phyloP scores from a whole-genome alignment of 2,888 invertebrate genomes.

The Hylaea fasciaria region DNA sequence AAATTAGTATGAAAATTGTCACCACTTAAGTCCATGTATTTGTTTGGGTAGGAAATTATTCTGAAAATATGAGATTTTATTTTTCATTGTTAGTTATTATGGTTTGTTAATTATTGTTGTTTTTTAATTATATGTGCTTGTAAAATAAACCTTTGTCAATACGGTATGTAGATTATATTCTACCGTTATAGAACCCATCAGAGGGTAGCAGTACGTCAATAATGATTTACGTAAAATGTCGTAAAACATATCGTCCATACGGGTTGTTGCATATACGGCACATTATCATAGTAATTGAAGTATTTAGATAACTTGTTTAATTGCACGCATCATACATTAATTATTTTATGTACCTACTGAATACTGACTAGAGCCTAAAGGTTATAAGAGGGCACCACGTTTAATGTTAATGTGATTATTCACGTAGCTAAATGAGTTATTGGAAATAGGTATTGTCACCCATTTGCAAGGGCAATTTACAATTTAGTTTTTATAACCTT shows the following conservation, averaged over 20 bases:
- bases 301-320: constrained; percentile 29
- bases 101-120: too few relatives aligned
- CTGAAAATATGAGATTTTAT: too few relatives aligned
- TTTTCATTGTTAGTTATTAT: too few relatives aligned
- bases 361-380: constrained; percentile 13
- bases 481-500: too few relatives aligned
- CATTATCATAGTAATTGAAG: constrained; percentile 35
- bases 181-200: background rate
- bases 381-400: constrained; percentile 8
- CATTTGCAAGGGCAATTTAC: background rate
- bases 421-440: background rate
- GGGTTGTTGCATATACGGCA: constrained; percentile 19
- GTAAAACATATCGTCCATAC: constrained; percentile 21
- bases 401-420: background rate
- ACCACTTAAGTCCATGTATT: too few relatives aligned
- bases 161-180: background rate
- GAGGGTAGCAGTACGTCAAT: background rate
- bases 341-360: constrained; percentile 1
- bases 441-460: background rate
- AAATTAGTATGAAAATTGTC: too few relatives aligned
- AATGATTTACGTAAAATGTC: constrained; percentile 14
- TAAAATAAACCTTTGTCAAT: too few relatives aligned
- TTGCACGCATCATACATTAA: constrained; percentile 22
- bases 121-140: too few relatives aligned
- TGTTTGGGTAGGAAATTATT: too few relatives aligned